Conservation (phyloP, 2,888 invertebrate species). For the Ephialtes manifestator region DNA sequence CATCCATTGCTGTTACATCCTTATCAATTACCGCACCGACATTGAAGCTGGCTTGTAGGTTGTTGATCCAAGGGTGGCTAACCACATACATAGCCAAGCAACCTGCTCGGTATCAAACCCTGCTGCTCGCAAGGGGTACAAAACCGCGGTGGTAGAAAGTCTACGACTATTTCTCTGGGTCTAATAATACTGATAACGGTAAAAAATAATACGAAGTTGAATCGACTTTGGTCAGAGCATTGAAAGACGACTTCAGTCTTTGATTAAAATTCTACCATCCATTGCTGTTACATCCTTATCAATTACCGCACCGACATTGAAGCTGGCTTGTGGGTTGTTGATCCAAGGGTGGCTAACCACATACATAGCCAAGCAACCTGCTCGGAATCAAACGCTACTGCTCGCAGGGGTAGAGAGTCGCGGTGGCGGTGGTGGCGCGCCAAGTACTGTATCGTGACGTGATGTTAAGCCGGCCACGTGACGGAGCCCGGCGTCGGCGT, state of each 20-base stretch:
- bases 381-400: slow-evolving; percentile 39
- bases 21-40: too few relatives aligned
- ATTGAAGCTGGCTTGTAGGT: slow-evolving; percentile 35
- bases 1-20: too few relatives aligned
- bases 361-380: slow-evolving; percentile 55
- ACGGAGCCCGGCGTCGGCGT: slow-evolving; percentile 77
- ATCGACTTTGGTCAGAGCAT: too few relatives aligned
- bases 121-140: neutral
- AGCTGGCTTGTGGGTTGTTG: slow-evolving; percentile 62
- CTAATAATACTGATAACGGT: too few relatives aligned
- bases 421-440: slow-evolving; percentile 31
- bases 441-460: slow-evolving; percentile 64
- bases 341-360: slow-evolving; percentile 73
- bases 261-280: neutral
- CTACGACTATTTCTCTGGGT: too few relatives aligned
- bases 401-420: neutral
- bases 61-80: slow-evolving; percentile 73
- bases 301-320: slow-evolving; percentile 53
- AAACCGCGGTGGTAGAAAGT: neutral
- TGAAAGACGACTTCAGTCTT: neutral
- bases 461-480: slow-evolving; percentile 80
- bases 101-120: slow-evolving; percentile 49
- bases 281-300: slow-evolving; percentile 38
- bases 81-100: slow-evolving; percentile 66
- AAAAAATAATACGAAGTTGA: too few relatives aligned